These are phyloP conservation scores for Augochlora pura DNA, from an alignment of 1,140 invertebrate genomes.

Conservation along the genomic window DNA sequence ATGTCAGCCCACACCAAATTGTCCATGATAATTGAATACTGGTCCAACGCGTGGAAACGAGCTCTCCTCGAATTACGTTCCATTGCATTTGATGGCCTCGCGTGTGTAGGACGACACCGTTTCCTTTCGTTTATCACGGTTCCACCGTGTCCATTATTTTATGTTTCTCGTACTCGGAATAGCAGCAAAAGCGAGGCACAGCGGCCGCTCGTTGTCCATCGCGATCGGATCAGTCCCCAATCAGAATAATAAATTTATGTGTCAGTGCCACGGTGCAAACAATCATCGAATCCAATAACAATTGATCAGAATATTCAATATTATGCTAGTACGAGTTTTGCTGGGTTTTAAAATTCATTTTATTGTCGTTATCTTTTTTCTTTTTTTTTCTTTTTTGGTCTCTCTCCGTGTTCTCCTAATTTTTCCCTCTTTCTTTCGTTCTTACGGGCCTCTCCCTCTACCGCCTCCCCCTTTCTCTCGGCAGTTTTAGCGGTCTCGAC, in stretches of 20 bases:
- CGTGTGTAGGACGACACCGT: slow-evolving; percentile 25
- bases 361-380: background rate
- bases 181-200: background rate
- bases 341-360: slow-evolving; percentile 56
- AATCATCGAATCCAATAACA: slow-evolving; percentile 79
- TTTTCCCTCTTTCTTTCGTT: background rate
- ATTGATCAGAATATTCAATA: slow-evolving; percentile 71
- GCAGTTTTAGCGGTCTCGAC: slow-evolving; percentile 14
- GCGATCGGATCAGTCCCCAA: slow-evolving; percentile 42
- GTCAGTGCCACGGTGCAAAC: slow-evolving; percentile 80
- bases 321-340: slow-evolving; percentile 72
- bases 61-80: slow-evolving; percentile 33
- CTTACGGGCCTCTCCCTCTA: background rate
- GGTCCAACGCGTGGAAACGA: slow-evolving; percentile 55
- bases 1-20: slow-evolving; percentile 81
- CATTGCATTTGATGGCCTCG: background rate
- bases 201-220: slow-evolving; percentile 6
- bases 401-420: slow-evolving; percentile 12
- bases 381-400: background rate
- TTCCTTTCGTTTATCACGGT: slow-evolving; percentile 9
- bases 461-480: slow-evolving; percentile 16
- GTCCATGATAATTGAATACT: slow-evolving; percentile 74
- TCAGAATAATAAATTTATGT: slow-evolving; percentile 71
- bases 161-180: background rate
- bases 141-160: background rate